These are phyloP conservation scores for Girardinichthys multiradiatus DNA, from an alignment of 2,113 vertebrate genomes.

Conservation along the genomic window DNA sequence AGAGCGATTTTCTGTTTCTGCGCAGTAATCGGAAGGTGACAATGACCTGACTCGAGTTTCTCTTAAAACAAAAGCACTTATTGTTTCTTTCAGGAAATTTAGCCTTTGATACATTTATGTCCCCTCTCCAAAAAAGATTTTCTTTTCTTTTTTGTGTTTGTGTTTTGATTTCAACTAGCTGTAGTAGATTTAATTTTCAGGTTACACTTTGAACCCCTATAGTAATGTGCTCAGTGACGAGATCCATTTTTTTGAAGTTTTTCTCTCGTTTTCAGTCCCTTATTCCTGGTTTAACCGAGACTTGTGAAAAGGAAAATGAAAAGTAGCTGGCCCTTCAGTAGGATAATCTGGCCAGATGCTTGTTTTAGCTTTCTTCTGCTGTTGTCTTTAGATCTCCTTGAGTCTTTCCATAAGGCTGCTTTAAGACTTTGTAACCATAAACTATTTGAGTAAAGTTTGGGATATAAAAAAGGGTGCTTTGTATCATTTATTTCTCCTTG, in stretches of 20 bases:
- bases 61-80: slow-evolving; percentile 45
- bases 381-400: slow-evolving; percentile 22
- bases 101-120: slow-evolving; percentile 4
- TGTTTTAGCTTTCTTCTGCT: neutral
- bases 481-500: slow-evolving; percentile 7
- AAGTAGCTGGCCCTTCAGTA: slow-evolving; percentile 9
- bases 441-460: slow-evolving; percentile 61
- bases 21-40: neutral
- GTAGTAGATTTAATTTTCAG: slow-evolving; percentile 14
- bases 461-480: slow-evolving; percentile 10
- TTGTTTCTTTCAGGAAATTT: neutral
- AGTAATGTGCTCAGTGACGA: too few relatives aligned
- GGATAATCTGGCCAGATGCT: neutral
- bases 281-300: slow-evolving; percentile 8
- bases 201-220: neutral
- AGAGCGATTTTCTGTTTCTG: slow-evolving; percentile 13
- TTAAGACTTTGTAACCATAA: slow-evolving; percentile 49
- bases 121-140: neutral
- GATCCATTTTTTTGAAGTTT: too few relatives aligned
- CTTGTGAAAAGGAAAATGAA: neutral
- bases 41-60: slow-evolving; percentile 6
- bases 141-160: neutral
- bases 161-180: slow-evolving; percentile 32
- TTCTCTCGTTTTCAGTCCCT: neutral
- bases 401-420: slow-evolving; percentile 2